Evolutionary conservation across 2,888 invertebrate species (phyloP), one percentile per base, ranked within the genome.

Genomic region (Drosophila fulvimacula): DNA sequence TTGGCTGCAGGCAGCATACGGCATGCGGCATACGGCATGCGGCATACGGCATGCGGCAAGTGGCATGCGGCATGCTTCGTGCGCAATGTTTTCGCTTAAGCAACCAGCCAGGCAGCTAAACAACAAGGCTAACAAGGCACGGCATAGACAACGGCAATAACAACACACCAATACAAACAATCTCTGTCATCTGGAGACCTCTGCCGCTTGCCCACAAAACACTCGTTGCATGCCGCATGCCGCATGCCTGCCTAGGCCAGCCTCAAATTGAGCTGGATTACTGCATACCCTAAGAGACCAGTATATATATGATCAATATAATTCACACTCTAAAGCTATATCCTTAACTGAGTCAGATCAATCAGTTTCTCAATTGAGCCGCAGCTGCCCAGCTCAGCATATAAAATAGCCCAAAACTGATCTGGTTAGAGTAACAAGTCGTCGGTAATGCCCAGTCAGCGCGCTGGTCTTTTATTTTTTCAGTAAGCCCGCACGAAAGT

Each of bases 11-110:
- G n/a, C n/a, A n/a, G n/a, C n/a, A n/a, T n/a, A n/a, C n/a, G n/a
- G n/a, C n/a, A n/a, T n/a, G n/a, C 4, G 49, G 30, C 17, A 48
- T 17, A 19, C 19, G 46, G 48, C 30, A 46, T 17, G 41, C 19
- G 46, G 48, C 30, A 46, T 10, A 27, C 4, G 48, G 48, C 48
- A 49, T 19, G 48, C 5, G 48, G 32, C 48, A 19, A 13, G 48
- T 1, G 49, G 49, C 32, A 15, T 51, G 51, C 10, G 51, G 51
- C 49, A 34, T 34, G 49, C 49, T 55, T 53, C 49, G 24, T 52
- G 71, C 66, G 55, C 57, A 55, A 10, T 52, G 32, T 59, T 62
- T 38, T 62, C 81, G 67, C 63, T 74, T 83, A 80, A 83, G 81
- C 81, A 74, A 79, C 79, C 70, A 70, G 81, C 79, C 70, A 68